Conservation (phyloP, 2,888 invertebrate species). For the Drosophila meridiana region DNA sequence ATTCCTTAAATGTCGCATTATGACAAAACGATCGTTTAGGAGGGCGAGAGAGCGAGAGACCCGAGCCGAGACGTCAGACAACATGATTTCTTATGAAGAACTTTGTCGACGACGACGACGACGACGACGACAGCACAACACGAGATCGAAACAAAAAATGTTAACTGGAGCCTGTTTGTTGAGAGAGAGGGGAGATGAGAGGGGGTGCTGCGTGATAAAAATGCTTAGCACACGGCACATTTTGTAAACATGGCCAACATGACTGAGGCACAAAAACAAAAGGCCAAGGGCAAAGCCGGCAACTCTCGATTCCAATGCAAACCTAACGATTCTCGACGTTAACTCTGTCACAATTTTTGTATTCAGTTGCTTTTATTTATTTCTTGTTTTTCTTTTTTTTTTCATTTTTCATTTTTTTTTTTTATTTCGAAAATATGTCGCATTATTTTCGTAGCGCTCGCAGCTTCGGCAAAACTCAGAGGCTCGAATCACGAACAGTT, state of each 20-base stretch:
- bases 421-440: conserved; percentile 67
- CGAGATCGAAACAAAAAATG: conserved; percentile 26
- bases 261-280: conserved; percentile 42
- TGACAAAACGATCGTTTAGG: conserved; percentile 82
- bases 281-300: conserved; percentile 28
- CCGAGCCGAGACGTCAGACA: conserved; percentile 12
- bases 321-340: conserved; percentile 31
- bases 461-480: conserved; percentile 57
- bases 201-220: conserved; percentile 72
- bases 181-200: neutral
- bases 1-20: conserved; percentile 83
- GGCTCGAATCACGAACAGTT: conserved; percentile 71
- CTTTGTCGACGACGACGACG: conserved; percentile 31
- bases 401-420: conserved; percentile 35
- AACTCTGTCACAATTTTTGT: conserved; percentile 28
- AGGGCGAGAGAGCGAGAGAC: conserved; percentile 3
- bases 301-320: conserved; percentile 43
- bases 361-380: conserved; percentile 10
- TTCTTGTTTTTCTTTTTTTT: conserved; percentile 25
- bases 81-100: conserved; percentile 68
- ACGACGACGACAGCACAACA: conserved; percentile 1
- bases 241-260: conserved; percentile 78
- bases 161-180: conserved; percentile 47
- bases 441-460: conserved; percentile 64
- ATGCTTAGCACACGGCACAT: conserved; percentile 77